These are phyloP conservation scores for Doryteuthis pealeii DNA, from an alignment of 1,140 invertebrate species.

Conservation along the genomic window DNA sequence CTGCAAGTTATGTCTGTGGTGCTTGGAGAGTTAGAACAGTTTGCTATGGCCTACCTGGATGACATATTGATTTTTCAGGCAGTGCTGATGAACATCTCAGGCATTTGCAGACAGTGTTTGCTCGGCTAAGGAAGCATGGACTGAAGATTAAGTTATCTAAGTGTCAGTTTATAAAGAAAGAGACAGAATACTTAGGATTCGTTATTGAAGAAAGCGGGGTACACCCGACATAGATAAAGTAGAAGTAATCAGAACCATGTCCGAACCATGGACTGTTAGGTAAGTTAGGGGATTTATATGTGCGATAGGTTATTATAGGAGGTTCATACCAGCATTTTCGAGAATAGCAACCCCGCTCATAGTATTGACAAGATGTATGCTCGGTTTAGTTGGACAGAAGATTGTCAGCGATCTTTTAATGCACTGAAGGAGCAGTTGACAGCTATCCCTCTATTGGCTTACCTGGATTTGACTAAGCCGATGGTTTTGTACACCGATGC, in stretches of 20 bases:
- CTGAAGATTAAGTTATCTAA: constrained; percentile 28
- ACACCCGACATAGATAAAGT: too few relatives aligned
- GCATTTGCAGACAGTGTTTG: constrained; percentile 34
- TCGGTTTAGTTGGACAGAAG: constrained; percentile 35
- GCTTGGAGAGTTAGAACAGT: constrained; percentile 13
- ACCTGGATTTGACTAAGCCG: constrained; percentile 22
- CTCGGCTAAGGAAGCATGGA: constrained; percentile 29
- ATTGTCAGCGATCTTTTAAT: constrained; percentile 35
- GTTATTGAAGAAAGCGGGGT: too few relatives aligned
- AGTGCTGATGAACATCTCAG: constrained; percentile 20
- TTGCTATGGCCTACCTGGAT: constrained; percentile 27
- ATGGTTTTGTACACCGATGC: constrained; percentile 35
- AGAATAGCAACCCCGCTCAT: constrained; percentile 50
- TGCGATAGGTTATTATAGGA: constrained; percentile 14
- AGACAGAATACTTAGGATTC: constrained; percentile 28
- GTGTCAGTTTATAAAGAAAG: constrained; percentile 21
- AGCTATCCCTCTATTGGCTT: constrained; percentile 18
- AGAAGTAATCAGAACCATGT: too few relatives aligned
- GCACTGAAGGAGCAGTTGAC: constrained; percentile 30
- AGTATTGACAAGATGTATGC: constrained; percentile 57
- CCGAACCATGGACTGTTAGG: too few relatives aligned
- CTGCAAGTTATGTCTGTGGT: constrained; percentile 36
- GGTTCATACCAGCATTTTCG: constrained; percentile 57
- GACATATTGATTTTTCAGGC: constrained; percentile 28
- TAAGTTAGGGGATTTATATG: too few relatives aligned